A percentile compares a stretch with the other conserved stretches of the same genome.
These are phyloP conservation scores for Drosophila niveifrons DNA, from an alignment of 2,888 invertebrate genomes.

Conservation along the genomic window DNA sequence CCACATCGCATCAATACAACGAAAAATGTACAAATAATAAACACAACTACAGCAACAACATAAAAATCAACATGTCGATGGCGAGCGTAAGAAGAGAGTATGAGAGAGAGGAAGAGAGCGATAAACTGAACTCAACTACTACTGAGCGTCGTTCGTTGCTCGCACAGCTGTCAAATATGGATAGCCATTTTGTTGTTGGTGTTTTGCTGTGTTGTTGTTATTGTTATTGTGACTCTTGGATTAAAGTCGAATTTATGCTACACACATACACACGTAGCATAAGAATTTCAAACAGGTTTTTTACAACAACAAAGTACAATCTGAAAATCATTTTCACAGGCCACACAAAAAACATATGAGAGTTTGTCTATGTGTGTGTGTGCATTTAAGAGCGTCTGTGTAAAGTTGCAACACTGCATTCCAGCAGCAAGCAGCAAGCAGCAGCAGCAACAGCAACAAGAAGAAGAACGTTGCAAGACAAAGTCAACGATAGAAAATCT, in stretches of 20 bases:
- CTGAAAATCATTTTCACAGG: conserved; percentile 70
- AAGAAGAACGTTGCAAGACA: conserved; percentile 37
- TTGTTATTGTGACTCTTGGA: conserved; percentile 36
- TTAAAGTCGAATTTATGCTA: conserved; percentile 60
- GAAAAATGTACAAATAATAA: conserved; percentile 55
- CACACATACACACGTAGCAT: conserved; percentile 50
- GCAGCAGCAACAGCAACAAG: conserved; percentile 34
- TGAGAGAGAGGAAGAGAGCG: conserved; percentile 17
- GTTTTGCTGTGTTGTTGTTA: conserved; percentile 20
- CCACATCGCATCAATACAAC: conserved; percentile 49
- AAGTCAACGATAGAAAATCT: conserved; percentile 67
- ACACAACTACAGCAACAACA: conserved; percentile 50
- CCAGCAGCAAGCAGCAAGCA: conserved; percentile 58
- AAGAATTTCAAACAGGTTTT: conserved; percentile 75
- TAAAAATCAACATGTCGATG: conserved; percentile 68
- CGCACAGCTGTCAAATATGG: conserved; percentile 70
- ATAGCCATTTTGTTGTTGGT: conserved; percentile 39
- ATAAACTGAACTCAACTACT: conserved; percentile 2
- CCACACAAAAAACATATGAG: conserved; percentile 46
- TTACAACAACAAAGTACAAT: conserved; percentile 34
- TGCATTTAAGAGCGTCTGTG: conserved; percentile 29
- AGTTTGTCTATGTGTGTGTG: conserved; percentile 28
- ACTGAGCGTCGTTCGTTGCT: conserved; percentile 38
- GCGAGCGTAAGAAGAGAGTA: conserved; percentile 30
- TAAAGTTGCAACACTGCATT: conserved; percentile 81